Evolutionary conservation across 2,113 vertebrate species (phyloP).

Genomic region (Nicator chloris): DNA sequence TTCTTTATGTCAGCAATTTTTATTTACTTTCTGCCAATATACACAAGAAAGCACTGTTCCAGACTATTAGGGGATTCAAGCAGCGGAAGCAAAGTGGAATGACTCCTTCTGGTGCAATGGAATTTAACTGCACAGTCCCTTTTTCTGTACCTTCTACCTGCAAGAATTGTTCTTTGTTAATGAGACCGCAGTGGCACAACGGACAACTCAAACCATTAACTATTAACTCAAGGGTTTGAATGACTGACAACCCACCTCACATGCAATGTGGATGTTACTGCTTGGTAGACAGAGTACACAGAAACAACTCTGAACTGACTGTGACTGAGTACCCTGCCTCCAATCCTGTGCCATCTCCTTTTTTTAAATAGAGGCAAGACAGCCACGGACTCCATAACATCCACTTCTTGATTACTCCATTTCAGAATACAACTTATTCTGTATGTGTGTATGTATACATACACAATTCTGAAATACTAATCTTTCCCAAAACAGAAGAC

Average conservation of each 20-base stretch:
- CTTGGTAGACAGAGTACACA: background rate
- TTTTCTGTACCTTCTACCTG: constrained; percentile 30
- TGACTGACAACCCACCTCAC: background rate
- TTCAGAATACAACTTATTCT: background rate
- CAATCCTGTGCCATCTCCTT: background rate
- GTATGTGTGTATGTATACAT: background rate
- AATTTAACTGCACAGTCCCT: constrained; percentile 1
- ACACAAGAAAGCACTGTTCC: constrained; percentile 13
- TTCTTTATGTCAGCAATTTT: constrained; percentile 31
- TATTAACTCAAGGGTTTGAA: background rate
- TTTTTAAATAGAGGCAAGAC: background rate
- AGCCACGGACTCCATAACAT: background rate
- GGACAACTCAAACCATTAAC: background rate
- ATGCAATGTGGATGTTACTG: background rate
- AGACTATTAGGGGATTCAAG: constrained; percentile 20
- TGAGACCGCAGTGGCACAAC: background rate
- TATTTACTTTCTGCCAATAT: constrained; percentile 31
- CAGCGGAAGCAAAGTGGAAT: background rate
- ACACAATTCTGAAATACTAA: background rate
- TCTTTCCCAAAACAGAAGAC: background rate
- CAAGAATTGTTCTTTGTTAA: constrained; percentile 13
- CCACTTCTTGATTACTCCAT: background rate
- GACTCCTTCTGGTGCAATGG: constrained; percentile 39
- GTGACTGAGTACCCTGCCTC: background rate
- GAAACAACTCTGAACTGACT: background rate